Base-by-base conservation (phyloP, 2,113 vertebrate species). In the Caloenas nicobarica region DNA sequence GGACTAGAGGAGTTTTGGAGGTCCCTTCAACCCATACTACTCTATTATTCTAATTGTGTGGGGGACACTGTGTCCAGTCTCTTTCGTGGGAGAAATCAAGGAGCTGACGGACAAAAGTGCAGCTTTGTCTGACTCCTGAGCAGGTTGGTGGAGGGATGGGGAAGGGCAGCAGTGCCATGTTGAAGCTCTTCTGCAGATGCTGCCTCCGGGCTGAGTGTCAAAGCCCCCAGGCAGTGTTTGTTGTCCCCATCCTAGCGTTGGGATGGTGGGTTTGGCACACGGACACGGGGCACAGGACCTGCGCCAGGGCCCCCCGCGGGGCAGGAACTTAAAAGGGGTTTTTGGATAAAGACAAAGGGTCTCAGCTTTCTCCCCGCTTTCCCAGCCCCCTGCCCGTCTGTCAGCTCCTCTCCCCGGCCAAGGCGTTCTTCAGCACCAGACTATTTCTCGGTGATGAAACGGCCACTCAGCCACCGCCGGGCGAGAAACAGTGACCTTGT, bases 391-490 rank as follows among this genome's bases (percentile, higher is more conserved):
- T 22, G 12, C 44, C 69, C 7, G 57, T 97, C 95, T 91, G 72
- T 96, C 96, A 96, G 87, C 93, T 90, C 89, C 84, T 93, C 36
- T 77, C 13, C 68, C 29, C 1, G 11, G 85, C 94, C 91, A 70
- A 57, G 86, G 61, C 21, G 33, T 51, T 96, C 93, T 84, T 95
- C 92, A 94, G 96, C 97, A 91, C 94, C 91, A 89, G 81, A 66
- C 96, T 78, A 93, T 95, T 97, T 95, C 68, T 73, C 22, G 25
- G 96, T 66, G 92, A 97, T 94, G 96, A 96, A 96, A 96, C 31
- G 13, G 93, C 92, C 53, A 29, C 86, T 97, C 95, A 96, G 92
- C 84, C 10, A 1, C 64, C 69, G 89, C 90, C 23, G 26, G 76
- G 84, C 9, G n/a, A 83, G 81, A 96, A 95, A 90, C 91, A 73